These are phyloP conservation scores for Potorous gilbertii DNA, from an alignment of 2,797 vertebrate species.

Conservation along the genomic window DNA sequence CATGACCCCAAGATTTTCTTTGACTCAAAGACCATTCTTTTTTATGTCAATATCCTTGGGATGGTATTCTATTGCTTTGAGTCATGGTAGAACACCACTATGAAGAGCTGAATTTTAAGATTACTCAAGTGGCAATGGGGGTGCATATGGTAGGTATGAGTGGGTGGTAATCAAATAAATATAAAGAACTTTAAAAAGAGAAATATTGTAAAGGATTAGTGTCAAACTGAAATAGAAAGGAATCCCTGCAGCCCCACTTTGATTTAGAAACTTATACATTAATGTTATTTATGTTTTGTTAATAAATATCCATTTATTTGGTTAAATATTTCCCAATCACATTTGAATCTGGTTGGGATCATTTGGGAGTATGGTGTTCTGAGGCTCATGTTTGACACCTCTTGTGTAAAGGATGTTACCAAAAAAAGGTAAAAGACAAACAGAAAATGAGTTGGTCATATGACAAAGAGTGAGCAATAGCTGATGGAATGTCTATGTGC, in stretches of 20 bases:
- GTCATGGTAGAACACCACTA: not conserved
- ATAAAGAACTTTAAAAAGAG: not conserved
- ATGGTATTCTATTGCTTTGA: not conserved
- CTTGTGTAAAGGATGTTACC: not conserved
- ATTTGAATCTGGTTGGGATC: not conserved
- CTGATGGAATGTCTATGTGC: not conserved
- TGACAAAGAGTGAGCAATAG: not conserved
- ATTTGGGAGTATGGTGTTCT: not conserved
- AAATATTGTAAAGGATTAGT: not conserved
- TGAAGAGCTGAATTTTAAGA: not conserved
- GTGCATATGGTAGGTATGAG: not conserved
- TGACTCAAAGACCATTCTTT: not conserved
- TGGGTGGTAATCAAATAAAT: not conserved
- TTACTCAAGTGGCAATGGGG: not conserved
- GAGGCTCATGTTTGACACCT: not conserved
- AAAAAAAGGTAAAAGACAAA: not conserved
- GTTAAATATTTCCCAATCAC: not conserved
- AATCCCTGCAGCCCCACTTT: not conserved
- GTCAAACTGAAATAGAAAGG: not conserved
- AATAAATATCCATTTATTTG: not conserved
- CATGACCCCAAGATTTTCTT: not conserved
- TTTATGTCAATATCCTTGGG: not conserved
- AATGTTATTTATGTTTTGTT: not conserved
- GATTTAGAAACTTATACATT: not conserved
- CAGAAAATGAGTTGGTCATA: not conserved